Evolutionary conservation across 2,888 invertebrate genomes (phyloP), one percentile per base, ranked within the genome.

Genomic region (Lasioglossum leucozonium): DNA sequence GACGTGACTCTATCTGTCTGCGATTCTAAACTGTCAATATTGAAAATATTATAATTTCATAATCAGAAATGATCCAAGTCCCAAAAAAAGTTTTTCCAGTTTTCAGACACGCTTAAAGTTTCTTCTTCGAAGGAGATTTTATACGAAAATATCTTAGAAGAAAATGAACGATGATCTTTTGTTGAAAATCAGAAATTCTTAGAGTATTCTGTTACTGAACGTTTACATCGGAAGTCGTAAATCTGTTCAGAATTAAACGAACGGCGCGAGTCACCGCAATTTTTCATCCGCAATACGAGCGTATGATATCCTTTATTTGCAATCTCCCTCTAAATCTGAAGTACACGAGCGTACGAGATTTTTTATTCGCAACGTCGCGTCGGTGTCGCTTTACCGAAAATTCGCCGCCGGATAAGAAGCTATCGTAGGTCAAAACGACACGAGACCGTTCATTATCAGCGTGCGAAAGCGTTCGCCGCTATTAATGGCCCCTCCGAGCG

Each of bases 401-500:
- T 65, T 37, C 16, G 65, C 34, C 65, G 18, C 34, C 18, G 6
- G 37, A 71, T 71, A 26, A 16, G 22, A 22, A 13, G 13, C 18
- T 55, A 18, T 22, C 40, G 22, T 30, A 40, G 30, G 4, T 34
- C 26, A 47, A 11, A 30, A 62, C 58, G 34, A 11, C 72, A 44
- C 30, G 13, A 42, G n/a, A 71, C 40, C 30, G 42, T 42, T 30
- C 16, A 30, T 44, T 72, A 30, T 30, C 72, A 18, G 18, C n/a
- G 72, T 26, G 34, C 10, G 47, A 72, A 30, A 40, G 69, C 22
- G 40, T 69, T 55, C 5, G 69, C 69, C 69, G 69, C 69, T 40
- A 69, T 69, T 69, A 69, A 69, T 69, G 69, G 69, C n/a, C 69
- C 22, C 40, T 69, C 69, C 22, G 69, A 2, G 5, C 51, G 16